phyloP scores from a whole-genome alignment of 2,888 invertebrate species.

The Prenolepis imparis region DNA sequence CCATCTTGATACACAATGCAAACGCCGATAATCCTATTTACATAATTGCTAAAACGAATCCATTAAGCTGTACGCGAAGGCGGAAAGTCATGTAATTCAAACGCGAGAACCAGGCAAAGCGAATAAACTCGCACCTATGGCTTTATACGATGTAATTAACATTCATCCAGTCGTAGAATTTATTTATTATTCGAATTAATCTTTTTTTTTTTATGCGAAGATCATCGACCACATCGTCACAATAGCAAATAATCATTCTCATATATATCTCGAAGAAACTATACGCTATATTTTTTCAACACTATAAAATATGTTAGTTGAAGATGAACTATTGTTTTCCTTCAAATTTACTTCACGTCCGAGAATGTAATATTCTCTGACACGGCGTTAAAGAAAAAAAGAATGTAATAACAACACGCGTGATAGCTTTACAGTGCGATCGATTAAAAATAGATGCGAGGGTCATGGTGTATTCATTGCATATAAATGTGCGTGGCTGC shows the following conservation, averaged over 20 bases:
- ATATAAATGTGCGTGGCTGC: conserved; percentile 76
- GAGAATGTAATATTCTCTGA: background rate
- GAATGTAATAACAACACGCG: conserved; percentile 54
- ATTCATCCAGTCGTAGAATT: conserved; percentile 3
- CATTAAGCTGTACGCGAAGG: background rate
- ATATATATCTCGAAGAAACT: conserved; percentile 44
- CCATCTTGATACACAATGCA: conserved; percentile 43
- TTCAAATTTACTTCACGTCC: background rate
- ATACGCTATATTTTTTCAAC: background rate
- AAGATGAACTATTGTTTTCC: background rate
- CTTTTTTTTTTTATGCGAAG: conserved; percentile 8
- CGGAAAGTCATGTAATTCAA: conserved; percentile 30
- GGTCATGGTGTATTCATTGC: conserved; percentile 74
- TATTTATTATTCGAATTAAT: conserved; percentile 8
- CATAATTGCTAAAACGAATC: conserved; percentile 27
- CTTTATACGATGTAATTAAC: conserved; percentile 17
- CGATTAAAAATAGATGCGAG: conserved; percentile 77
- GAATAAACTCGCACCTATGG: background rate
- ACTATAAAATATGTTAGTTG: background rate
- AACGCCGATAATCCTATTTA: conserved; percentile 31
- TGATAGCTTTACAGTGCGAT: conserved; percentile 61
- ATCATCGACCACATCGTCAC: conserved; percentile 40
- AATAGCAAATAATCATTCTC: conserved; percentile 25
- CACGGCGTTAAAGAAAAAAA: conserved; percentile 14
- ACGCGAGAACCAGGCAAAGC: background rate